Conservation (phyloP, 2,113 vertebrate genomes). For the Craseonycteris thonglongyai region DNA sequence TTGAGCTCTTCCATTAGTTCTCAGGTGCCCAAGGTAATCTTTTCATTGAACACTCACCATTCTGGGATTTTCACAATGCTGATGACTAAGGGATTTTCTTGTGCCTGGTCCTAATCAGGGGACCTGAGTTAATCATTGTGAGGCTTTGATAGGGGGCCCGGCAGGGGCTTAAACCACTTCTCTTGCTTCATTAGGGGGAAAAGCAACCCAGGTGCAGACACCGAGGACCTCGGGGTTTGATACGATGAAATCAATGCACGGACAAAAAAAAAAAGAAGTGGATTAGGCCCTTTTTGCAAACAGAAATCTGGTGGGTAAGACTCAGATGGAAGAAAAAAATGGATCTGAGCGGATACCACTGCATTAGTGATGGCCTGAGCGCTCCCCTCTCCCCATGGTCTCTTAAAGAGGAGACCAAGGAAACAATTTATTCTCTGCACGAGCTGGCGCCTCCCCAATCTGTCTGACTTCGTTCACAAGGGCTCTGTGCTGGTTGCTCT, state of each 20-base stretch:
- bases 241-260: conserved; percentile 74
- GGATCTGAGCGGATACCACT: conserved; percentile 39
- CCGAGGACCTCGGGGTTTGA: conserved; percentile 65
- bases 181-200: conserved; percentile 71
- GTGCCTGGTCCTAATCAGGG: conserved; percentile 63
- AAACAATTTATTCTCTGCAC: conserved; percentile 30
- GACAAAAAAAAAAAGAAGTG: conserved; percentile 56
- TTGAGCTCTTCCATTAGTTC: conserved; percentile 69
- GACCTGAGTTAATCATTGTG: conserved; percentile 73
- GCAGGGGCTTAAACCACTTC: conserved; percentile 71
- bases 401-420: background rate
- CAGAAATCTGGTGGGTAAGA: conserved; percentile 61
- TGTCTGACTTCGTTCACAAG: background rate
- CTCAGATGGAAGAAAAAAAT: conserved; percentile 49
- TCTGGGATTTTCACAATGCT: conserved; percentile 68
- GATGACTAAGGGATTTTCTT: conserved; percentile 74
- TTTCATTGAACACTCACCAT: conserved; percentile 67
- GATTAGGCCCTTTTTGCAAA: conserved; percentile 67
- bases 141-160: conserved; percentile 63
- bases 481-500: background rate
- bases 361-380: conserved; percentile 22
- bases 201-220: conserved; percentile 74
- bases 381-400: background rate
- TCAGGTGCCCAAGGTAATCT: conserved; percentile 74
- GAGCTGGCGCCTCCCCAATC: background rate